A percentile compares a stretch with the other conserved stretches of the same genome.
phyloP scores from a whole-genome alignment of 2,113 vertebrate species.

The Mus pahari region DNA sequence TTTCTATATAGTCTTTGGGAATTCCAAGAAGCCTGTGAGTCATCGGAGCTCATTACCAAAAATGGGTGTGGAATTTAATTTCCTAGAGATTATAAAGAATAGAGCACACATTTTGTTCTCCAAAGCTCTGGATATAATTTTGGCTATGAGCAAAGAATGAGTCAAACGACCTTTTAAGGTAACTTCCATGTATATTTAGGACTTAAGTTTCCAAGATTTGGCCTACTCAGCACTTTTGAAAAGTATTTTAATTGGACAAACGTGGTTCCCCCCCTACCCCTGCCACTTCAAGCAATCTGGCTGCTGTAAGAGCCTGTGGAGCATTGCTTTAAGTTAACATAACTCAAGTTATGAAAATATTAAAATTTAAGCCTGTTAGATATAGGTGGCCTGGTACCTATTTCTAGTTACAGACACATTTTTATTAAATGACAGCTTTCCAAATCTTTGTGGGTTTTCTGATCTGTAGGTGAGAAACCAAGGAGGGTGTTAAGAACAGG shows the following conservation, averaged over 20 bases:
- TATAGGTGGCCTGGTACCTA: neutral
- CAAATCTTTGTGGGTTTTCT: conserved; percentile 51
- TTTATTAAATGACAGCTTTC: neutral
- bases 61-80: conserved; percentile 53
- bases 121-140: conserved; percentile 23
- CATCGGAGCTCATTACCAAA: conserved; percentile 61
- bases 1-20: conserved; percentile 47
- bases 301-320: neutral
- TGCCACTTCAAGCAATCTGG: neutral
- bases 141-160: conserved; percentile 18
- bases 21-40: conserved; percentile 53
- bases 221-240: conserved; percentile 12
- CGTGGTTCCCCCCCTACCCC: neutral
- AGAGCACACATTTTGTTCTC: conserved; percentile 6
- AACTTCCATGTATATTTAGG: neutral
- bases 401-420: neutral
- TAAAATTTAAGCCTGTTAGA: neutral
- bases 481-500: neutral
- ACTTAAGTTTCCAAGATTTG: conserved; percentile 27
- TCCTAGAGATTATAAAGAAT: conserved; percentile 62
- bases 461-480: neutral
- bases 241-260: conserved; percentile 36
- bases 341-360: neutral
- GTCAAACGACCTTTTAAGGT: neutral
- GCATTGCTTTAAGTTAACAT: conserved; percentile 32